A percentile compares a stretch with the other conserved stretches of the same genome.
Evolutionary conservation across 2,888 invertebrate species (phyloP).

Genomic region (Entomobrya proxima): DNA sequence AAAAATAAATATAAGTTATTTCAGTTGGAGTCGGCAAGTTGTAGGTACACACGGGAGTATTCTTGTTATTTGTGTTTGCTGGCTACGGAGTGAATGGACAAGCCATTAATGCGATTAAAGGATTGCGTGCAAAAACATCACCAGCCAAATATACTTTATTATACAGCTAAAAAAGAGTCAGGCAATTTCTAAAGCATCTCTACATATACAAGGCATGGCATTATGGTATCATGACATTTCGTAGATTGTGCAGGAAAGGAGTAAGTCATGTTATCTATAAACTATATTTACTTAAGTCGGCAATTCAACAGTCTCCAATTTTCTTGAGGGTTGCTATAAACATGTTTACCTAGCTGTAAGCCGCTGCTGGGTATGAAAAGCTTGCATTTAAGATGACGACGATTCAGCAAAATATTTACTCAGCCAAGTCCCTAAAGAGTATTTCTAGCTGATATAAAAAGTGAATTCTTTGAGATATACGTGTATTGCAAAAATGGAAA

Average conservation of each 20-base stretch:
- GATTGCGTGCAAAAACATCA: slow-evolving; percentile 71
- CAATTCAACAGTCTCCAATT: slow-evolving; percentile 30
- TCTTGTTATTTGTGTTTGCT: not conserved
- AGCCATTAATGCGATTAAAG: slow-evolving; percentile 75
- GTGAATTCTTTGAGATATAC: too few species aligned
- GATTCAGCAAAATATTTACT: not conserved
- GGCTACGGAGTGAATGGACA: slow-evolving; percentile 56
- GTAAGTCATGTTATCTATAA: slow-evolving; percentile 15
- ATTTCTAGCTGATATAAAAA: not conserved
- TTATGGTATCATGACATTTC: slow-evolving; percentile 4
- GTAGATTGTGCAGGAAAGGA: not conserved
- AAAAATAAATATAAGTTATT: too few species aligned
- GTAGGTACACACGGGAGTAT: not conserved
- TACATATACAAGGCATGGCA: not conserved
- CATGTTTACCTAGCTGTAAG: slow-evolving; percentile 16
- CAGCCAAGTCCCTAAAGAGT: not conserved
- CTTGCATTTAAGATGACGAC: not conserved
- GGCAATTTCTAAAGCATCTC: not conserved
- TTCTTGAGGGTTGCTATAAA: slow-evolving; percentile 13
- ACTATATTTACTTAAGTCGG: slow-evolving; percentile 27
- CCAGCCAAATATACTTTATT: not conserved
- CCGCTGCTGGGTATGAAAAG: not conserved
- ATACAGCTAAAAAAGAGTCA: not conserved
- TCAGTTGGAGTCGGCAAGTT: not conserved
- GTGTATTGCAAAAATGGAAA: too few species aligned